Base-by-base conservation (phyloP, 1,140 invertebrate species). In the Dreissena rostriformis region DNA sequence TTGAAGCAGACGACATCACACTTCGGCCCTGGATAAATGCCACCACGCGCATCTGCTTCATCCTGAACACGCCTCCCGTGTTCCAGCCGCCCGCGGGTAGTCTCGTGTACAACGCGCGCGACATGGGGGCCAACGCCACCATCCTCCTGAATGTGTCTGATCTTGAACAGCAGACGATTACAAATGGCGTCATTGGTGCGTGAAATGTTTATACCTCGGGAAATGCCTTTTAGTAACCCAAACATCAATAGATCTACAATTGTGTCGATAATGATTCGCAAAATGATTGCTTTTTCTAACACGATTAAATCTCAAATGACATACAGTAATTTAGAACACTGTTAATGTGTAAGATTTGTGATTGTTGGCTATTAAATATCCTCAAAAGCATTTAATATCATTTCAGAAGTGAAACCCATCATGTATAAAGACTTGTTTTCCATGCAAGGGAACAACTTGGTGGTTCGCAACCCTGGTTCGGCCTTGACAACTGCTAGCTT, bases 1-100 rank as follows among this genome's bases (percentile, higher is more conserved):
- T 65, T 49, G 68, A 74, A 52, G 61, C 57, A 39, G 63, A 75
- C 53, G 80, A 82, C 63, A 22, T 52, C 7, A 14, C 10, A 2
- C 73, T 73, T 24, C 71, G 80, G 0, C 72, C 72, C 14, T 82
- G 80, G 80, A 57, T 74, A 14, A 82, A 82, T 22, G 71, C 39
- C 11, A 75, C 72, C 26, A 17, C 57, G 15, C 7, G 73, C 39
- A 10, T 82, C 11, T 82, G 80, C 53, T 82, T 82, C 52, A 68
- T 53, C 12, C 73, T 73, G 24, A 82, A 82, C 39, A 24, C 17
- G 2, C 14, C 10, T 19, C 80, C 80, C 5, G 19, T 29, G 12
- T 72, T 82, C 19, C 19, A n/a, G 14, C 8, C 52, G 1, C 63
- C 55, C 8, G 28, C 55, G 17, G 14, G n/a, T n/a, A 19, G 24